phyloP scores from a whole-genome alignment of 2,797 vertebrate genomes.

The Ceyx erithaca region DNA sequence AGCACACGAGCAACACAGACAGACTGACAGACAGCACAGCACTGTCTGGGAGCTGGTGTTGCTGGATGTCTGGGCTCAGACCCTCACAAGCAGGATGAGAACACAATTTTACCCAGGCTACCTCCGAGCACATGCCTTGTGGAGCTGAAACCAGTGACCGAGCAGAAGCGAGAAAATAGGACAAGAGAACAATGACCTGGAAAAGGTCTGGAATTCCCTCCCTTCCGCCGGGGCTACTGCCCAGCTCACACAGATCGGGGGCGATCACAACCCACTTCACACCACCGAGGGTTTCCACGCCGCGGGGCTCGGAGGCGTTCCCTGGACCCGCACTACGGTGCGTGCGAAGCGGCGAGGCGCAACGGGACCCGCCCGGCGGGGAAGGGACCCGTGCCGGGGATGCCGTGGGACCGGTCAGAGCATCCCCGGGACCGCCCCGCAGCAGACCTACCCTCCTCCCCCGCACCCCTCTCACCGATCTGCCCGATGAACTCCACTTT shows the following conservation, averaged over 20 bases:
- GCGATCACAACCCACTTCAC: fast-evolving
- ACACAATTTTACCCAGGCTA: fast-evolving
- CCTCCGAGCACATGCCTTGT: fast-evolving
- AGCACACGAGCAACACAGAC: neutral
- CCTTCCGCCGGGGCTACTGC: neutral
- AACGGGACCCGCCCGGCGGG: neutral
- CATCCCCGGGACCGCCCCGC: neutral
- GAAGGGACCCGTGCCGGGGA: neutral
- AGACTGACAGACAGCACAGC: neutral
- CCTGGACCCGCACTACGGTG: fast-evolving
- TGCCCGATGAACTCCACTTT: constrained; percentile 98
- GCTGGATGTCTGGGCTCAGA: neutral
- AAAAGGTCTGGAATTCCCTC: neutral
- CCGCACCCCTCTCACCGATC: constrained; percentile 85
- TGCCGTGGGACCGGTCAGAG: too few species aligned
- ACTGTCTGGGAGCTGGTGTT: fast-evolving
- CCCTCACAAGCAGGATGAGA: neutral
- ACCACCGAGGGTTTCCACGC: fast-evolving
- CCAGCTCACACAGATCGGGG: fast-evolving
- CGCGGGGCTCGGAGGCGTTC: fast-evolving
- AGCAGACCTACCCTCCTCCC: neutral
- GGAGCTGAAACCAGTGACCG: fast-evolving
- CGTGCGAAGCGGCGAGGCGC: neutral
- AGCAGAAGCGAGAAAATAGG: neutral
- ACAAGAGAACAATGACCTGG: neutral